Evolutionary conservation across 2,113 vertebrate species (phyloP).

Genomic region (Podilymbus podiceps): DNA sequence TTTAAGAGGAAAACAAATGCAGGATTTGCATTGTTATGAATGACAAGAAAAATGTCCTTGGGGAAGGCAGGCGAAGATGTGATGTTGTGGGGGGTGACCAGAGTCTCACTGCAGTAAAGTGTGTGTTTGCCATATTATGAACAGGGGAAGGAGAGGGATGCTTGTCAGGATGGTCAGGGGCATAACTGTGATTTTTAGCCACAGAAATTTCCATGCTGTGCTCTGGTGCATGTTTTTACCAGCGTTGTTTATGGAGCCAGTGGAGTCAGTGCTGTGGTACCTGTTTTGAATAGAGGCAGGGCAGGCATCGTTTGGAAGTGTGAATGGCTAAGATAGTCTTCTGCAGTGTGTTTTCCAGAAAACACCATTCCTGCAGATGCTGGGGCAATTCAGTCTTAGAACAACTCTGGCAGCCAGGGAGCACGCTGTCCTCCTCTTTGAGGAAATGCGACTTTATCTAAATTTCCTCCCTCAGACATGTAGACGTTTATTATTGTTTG

Average conservation of each 20-base stretch:
- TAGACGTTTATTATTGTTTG: constrained; percentile 65
- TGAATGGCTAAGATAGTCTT: not conserved
- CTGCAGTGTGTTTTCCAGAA: constrained; percentile 23
- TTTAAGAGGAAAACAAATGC: not conserved
- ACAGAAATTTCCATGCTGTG: not conserved
- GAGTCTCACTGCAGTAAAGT: not conserved
- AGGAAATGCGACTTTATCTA: constrained; percentile 67
- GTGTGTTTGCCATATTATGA: not conserved
- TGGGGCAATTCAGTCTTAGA: constrained; percentile 16
- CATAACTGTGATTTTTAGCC: not conserved
- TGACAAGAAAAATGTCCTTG: not conserved
- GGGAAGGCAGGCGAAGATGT: not conserved
- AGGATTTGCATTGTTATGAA: rapidly evolving
- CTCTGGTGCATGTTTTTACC: not conserved
- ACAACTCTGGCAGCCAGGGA: not conserved
- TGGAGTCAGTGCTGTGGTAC: not conserved
- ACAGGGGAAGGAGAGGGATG: not conserved
- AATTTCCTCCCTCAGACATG: constrained; percentile 64
- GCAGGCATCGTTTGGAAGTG: not conserved
- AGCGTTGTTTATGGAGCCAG: not conserved
- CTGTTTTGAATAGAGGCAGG: not conserved
- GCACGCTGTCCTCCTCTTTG: constrained; percentile 17
- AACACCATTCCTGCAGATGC: not conserved
- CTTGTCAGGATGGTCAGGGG: not conserved
- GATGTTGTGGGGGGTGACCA: too few species aligned